Conservation (phyloP, 1,140 invertebrate species). For the Euschistus heros region DNA sequence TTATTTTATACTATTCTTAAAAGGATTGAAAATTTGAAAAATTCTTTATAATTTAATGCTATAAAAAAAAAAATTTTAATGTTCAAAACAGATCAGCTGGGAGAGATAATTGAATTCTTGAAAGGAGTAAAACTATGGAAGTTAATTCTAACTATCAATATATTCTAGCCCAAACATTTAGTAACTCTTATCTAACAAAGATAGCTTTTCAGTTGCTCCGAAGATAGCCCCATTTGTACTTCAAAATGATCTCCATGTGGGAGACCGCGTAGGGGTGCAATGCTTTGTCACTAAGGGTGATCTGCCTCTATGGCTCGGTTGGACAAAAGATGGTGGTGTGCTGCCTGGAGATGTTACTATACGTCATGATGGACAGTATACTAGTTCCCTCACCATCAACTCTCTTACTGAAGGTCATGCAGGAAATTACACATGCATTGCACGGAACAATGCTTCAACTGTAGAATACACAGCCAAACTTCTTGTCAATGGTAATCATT, state of each 20-base stretch:
- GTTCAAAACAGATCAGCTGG: too few species aligned
- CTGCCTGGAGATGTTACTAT: slow-evolving; percentile 41
- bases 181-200: background rate
- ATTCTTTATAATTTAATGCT: too few species aligned
- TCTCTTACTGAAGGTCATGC: slow-evolving; percentile 61
- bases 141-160: too few species aligned
- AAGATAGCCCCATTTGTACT: slow-evolving; percentile 53
- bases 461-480: slow-evolving; percentile 53
- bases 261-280: slow-evolving; percentile 52
- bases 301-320: slow-evolving; percentile 53
- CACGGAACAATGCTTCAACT: slow-evolving; percentile 44
- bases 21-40: too few species aligned
- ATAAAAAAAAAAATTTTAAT: too few species aligned
- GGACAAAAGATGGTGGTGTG: slow-evolving; percentile 53
- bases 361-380: slow-evolving; percentile 51
- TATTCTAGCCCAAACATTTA: too few species aligned
- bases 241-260: slow-evolving; percentile 47
- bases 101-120: too few species aligned
- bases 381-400: slow-evolving; percentile 50
- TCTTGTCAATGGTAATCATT: slow-evolving; percentile 47
- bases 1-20: too few species aligned
- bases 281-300: slow-evolving; percentile 55
- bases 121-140: too few species aligned
- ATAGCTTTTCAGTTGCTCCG: slow-evolving; percentile 46
- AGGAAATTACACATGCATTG: slow-evolving; percentile 38